A percentile compares a stretch with the other conserved stretches of the same genome.
Conservation (phyloP, 1,140 invertebrate species). For the Papilio polyxenes region DNA sequence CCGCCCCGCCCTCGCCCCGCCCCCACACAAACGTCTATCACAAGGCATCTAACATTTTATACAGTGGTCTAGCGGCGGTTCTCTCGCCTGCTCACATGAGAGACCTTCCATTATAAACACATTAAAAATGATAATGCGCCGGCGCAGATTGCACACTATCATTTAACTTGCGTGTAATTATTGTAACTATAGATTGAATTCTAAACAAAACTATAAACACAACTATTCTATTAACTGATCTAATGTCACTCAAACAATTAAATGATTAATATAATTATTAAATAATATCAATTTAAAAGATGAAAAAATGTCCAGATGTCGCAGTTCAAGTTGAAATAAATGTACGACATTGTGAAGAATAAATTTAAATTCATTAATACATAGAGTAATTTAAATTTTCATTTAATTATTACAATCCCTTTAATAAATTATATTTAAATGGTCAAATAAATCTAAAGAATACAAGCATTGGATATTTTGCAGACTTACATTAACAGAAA, state of each 20-base stretch:
- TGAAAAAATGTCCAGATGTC: neutral
- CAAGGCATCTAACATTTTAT: conserved; percentile 49
- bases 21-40: conserved; percentile 17
- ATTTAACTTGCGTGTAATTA: neutral
- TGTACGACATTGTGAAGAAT: neutral
- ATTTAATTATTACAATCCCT: neutral
- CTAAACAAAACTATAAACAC: conserved; percentile 3
- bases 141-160: neutral
- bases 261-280: conserved; percentile 7
- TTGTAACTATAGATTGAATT: neutral
- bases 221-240: conserved; percentile 24
- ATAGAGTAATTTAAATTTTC: neutral
- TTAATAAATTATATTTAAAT: neutral
- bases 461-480: neutral
- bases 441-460: neutral
- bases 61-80: conserved; percentile 37
- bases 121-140: too few relatives aligned
- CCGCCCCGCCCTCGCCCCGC: neutral
- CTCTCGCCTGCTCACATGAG: too few relatives aligned
- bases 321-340: neutral
- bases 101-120: neutral
- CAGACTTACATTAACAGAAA: neutral
- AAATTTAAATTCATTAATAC: neutral
- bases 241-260: conserved; percentile 14
- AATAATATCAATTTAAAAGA: conserved; percentile 23